Conservation (phyloP, 2,113 vertebrate genomes). For the Sylvia atricapilla region DNA sequence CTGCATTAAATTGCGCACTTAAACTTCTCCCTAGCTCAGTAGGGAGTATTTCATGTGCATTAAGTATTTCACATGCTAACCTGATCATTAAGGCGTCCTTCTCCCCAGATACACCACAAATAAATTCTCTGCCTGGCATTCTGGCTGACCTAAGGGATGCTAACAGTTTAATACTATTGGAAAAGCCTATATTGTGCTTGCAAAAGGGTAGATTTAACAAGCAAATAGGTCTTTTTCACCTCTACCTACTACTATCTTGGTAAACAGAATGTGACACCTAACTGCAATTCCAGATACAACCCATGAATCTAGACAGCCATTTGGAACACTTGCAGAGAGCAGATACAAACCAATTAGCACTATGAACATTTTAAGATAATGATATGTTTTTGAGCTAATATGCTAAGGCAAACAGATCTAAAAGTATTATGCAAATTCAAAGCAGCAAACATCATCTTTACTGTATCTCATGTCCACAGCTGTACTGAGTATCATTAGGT, state of each 20-base stretch:
- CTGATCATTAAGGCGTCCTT: not conserved
- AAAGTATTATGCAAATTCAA: not conserved
- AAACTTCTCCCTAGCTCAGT: constrained; percentile 6
- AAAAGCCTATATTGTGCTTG: not conserved
- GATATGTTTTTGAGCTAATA: not conserved
- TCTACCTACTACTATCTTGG: not conserved
- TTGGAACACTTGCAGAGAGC: not conserved
- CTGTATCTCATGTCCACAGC: not conserved
- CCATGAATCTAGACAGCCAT: not conserved
- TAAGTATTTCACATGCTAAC: constrained; percentile 38
- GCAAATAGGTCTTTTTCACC: not conserved
- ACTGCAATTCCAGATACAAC: not conserved
- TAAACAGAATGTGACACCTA: not conserved
- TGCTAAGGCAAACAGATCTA: not conserved
- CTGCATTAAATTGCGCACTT: constrained; percentile 7
- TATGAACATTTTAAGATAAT: not conserved
- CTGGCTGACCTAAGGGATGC: not conserved
- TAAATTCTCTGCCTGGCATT: not conserved
- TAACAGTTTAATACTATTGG: not conserved
- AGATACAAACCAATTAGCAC: constrained; percentile 15
- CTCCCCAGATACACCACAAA: not conserved
- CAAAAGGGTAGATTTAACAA: not conserved
- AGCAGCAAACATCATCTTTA: not conserved
- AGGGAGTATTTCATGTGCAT: not conserved
- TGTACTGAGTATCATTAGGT: not conserved